A percentile compares a stretch with the other conserved stretches of the same genome.
These are phyloP conservation scores for Crossocerus cetratus DNA, from an alignment of 2,888 invertebrate species.

Conservation along the genomic window DNA sequence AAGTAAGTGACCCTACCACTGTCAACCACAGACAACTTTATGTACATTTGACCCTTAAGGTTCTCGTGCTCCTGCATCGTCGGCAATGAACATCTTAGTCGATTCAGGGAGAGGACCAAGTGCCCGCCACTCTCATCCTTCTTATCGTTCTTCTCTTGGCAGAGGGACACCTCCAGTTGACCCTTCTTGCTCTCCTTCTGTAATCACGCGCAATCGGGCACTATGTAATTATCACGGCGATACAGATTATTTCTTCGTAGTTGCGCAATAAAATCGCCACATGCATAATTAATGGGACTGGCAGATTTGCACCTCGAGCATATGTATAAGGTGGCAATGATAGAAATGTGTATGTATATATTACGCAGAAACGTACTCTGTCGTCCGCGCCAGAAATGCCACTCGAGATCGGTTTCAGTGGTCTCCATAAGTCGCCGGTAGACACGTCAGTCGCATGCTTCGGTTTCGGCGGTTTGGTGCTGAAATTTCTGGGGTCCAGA, in stretches of 20 bases:
- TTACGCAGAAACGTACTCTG: conserved; percentile 74
- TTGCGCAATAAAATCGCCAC: not conserved
- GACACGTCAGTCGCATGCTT: conserved; percentile 78
- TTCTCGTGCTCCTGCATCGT: conserved; percentile 86
- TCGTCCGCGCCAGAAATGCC: conserved; percentile 80
- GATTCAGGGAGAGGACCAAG: conserved; percentile 81
- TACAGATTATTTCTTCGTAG: not conserved
- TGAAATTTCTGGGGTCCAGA: conserved; percentile 82
- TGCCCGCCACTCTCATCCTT: conserved; percentile 83
- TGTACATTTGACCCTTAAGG: conserved; percentile 84
- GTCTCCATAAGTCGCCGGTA: conserved; percentile 85
- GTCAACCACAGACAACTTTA: conserved; percentile 87
- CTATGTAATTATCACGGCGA: not conserved
- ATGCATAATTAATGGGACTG: not conserved
- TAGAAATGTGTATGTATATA: not conserved
- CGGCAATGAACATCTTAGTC: conserved; percentile 83
- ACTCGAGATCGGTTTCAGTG: conserved; percentile 82
- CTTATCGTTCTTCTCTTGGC: conserved; percentile 81
- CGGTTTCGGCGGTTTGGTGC: conserved; percentile 80
- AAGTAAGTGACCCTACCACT: conserved; percentile 79
- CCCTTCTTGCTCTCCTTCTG: conserved; percentile 85
- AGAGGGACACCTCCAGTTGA: conserved; percentile 82
- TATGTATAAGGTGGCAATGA: not conserved
- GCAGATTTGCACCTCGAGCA: not conserved
- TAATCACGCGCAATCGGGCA: conserved; percentile 47